Evolutionary conservation across 2,113 vertebrate species (phyloP), one percentile per base, ranked within the genome.

Genomic region (Gnathonemus longibarbis): DNA sequence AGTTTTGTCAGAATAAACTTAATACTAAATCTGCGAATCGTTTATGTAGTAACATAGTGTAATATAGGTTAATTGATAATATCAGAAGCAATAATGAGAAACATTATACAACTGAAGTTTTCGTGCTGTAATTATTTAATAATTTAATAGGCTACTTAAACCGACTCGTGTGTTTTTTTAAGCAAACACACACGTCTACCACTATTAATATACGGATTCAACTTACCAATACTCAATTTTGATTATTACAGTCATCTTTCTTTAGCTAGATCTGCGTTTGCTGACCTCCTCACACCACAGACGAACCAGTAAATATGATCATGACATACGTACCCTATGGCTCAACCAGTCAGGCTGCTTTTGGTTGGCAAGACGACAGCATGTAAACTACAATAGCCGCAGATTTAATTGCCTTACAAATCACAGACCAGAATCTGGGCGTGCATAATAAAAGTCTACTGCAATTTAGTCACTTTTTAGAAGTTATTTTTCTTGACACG

Each of bases 171-270:
- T n/a, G n/a, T n/a, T n/a, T n/a, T n/a, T n/a, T n/a, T n/a, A n/a
- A n/a, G n/a, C n/a, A n/a, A n/a, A n/a, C n/a, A n/a, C n/a, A 17
- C 62, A 70, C 3, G 10, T 70, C 27, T 31, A 31, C 27, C 62
- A 27, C 10, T 31, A 70, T 66, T 66, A 27, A 66, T 70, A 70
- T 27, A 70, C n/a, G 31, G 13, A 87, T 0, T 53, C 10, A 74
- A 88, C 48, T 15, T 93, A 96, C 96, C 96, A 96, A 84, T 96
- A 96, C 88, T 96, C 96, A 0, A 96, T 95, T 91, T 7, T 45
- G 7, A 96, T 19, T 84, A 6, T 88, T 7, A 95, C 90, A n/a
- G 88, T 92, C 96, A 95, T 96, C 7, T 13, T 53, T 1, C n/a
- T 17, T 88, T 1, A 10, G 88, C 10, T 53, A 24, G 19, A 39